Evolutionary conservation across 2,797 vertebrate genomes (phyloP).

Genomic region (Acropternis orthonyx): DNA sequence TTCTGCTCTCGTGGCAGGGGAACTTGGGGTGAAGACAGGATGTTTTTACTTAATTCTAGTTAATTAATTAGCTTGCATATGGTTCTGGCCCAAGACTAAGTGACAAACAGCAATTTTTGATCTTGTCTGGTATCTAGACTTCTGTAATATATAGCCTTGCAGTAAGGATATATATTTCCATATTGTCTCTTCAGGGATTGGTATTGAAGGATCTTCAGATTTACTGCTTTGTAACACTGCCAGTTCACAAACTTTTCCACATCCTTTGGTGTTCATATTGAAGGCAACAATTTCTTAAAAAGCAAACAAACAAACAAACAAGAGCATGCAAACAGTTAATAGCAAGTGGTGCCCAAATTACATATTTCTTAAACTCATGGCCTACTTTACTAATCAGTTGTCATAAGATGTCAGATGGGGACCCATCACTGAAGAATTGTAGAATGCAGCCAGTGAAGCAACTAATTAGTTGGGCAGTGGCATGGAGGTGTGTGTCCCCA

Average conservation of each 20-base stretch:
- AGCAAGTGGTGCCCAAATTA: conserved; percentile 62
- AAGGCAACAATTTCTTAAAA: background rate
- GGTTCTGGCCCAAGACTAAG: conserved; percentile 5
- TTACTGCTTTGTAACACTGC: background rate
- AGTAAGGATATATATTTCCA: background rate
- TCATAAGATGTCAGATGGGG: conserved; percentile 75
- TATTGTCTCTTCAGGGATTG: background rate
- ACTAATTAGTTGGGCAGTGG: conserved; percentile 77
- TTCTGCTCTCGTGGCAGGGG: background rate
- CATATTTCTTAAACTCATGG: conserved; percentile 69
- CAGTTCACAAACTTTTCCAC: background rate
- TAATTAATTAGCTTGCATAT: conserved; percentile 2
- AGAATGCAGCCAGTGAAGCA: conserved; percentile 77
- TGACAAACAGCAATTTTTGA: background rate
- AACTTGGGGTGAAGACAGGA: background rate
- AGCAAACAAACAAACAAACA: background rate
- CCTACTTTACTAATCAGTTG: conserved; percentile 79
- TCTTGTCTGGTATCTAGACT: background rate
- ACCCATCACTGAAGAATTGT: conserved; percentile 73
- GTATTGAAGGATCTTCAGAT: background rate
- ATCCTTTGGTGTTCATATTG: background rate
- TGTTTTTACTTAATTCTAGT: conserved; percentile 32
- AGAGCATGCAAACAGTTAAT: conserved; percentile 67
- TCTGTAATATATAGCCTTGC: background rate
- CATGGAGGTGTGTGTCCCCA: conserved; percentile 70